Evolutionary conservation across 2,113 vertebrate species (phyloP), one percentile per base, ranked within the genome.

Genomic region (Limanda limanda): DNA sequence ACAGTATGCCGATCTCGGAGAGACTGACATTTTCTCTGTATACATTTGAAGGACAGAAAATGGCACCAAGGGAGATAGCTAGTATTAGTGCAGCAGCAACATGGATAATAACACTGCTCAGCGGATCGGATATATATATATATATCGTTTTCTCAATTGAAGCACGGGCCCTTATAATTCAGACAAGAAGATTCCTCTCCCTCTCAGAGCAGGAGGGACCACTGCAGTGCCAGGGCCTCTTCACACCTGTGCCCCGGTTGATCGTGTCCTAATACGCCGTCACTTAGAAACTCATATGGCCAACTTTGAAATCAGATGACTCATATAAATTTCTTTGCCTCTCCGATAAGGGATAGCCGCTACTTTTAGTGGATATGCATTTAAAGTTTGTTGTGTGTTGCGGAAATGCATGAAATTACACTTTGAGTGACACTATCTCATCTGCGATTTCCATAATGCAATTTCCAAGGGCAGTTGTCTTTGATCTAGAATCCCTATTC

Each of bases 381-480:
- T 86, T 86, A 84, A 86, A 89, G 79, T 88, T 86, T 85, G 86
- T 88, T 82, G 77, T 84, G 74, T 83, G 69, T 77, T 81, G 76
- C 76, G 71, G 66, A 88, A 84, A 89, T 74, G 78, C 84, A 84
- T 90, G 86, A 91, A 88, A 92, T 87, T 74, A 88, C 69, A 76
- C 68, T 88, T 82, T 90, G 89, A 93, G 78, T 90, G 91, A 92
- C 89, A 87, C 86, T 92, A 92, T 93, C 91, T 86, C 83, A 81
- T 88, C 89, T 91, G 2, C 67, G 78, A 92, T 93, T 91, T 93
- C 91, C 90, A 92, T 91, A 89, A 93, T 86, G 90, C 87, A 92
- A 91, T 93, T 92, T 89, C 83, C 89, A 91, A 91, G 89, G 86
- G 85, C 90, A 92, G 89, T 87, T 92, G 89, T 90, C 88, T 92